phyloP scores from a whole-genome alignment of 2,113 vertebrate genomes.

The Colius striatus region DNA sequence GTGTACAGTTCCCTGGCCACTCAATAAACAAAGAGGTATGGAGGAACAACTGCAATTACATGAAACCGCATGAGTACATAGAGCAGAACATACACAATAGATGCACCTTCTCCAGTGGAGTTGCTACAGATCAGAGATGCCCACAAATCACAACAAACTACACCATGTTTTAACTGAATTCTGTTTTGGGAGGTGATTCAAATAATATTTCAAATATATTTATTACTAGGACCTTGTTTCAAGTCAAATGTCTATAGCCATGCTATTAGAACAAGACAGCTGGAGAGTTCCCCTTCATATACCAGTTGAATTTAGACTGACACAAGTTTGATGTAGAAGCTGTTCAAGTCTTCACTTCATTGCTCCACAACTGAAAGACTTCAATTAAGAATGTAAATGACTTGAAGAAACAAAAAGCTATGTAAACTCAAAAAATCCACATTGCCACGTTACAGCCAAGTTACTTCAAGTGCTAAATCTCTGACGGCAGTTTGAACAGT shows the following conservation, averaged over 20 bases:
- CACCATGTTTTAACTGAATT: background rate
- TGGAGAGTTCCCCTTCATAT: background rate
- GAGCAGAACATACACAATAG: background rate
- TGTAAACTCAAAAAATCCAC: too few species aligned
- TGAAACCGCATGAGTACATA: background rate
- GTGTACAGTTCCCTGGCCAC: background rate
- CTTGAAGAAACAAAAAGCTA: background rate
- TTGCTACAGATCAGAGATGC: background rate
- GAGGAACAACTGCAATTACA: background rate
- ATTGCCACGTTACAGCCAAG: background rate
- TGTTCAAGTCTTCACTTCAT: background rate
- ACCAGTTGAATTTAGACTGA: background rate
- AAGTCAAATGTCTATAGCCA: background rate
- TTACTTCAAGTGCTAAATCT: background rate
- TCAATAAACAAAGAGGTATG: background rate
- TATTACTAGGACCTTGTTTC: background rate
- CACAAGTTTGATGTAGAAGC: background rate
- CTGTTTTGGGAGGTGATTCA: background rate
- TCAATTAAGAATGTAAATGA: background rate
- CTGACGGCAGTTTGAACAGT: background rate
- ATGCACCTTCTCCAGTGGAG: background rate
- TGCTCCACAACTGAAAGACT: background rate
- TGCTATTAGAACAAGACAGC: background rate
- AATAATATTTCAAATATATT: background rate
- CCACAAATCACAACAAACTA: background rate